Conservation (phyloP, 1,140 invertebrate genomes). For the Euwallacea fornicatus region DNA sequence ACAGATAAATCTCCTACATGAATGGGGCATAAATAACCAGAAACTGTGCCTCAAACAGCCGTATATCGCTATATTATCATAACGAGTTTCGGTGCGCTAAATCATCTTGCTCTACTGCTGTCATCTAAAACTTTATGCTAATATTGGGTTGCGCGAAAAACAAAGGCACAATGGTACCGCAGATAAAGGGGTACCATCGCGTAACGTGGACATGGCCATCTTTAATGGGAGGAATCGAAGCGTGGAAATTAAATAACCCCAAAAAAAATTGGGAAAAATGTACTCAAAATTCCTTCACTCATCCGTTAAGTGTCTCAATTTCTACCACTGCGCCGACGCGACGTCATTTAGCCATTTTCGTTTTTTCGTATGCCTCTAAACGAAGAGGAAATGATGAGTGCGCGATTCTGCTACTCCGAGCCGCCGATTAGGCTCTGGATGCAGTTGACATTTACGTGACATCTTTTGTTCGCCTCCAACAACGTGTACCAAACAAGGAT, state of each 20-base stretch:
- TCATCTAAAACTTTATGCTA: constrained; percentile 54
- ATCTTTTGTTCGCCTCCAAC: too few relatives aligned
- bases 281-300: too few relatives aligned
- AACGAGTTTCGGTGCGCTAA: constrained; percentile 52
- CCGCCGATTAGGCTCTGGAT: not conserved
- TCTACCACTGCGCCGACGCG: too few relatives aligned
- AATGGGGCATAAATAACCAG: constrained; percentile 53
- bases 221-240: constrained; percentile 6
- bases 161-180: constrained; percentile 32
- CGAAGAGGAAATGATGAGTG: not conserved
- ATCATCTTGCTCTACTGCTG: constrained; percentile 49
- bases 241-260: not conserved
- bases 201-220: constrained; percentile 36
- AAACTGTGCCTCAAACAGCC: constrained; percentile 44
- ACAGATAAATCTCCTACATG: constrained; percentile 47
- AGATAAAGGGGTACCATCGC: constrained; percentile 41
- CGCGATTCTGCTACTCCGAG: not conserved
- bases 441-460: too few relatives aligned
- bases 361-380: too few relatives aligned
- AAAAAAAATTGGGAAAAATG: too few relatives aligned
- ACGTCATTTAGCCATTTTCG: too few relatives aligned
- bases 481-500: not conserved
- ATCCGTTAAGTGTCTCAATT: too few relatives aligned
- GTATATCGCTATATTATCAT: constrained; percentile 49
- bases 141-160: constrained; percentile 44